phyloP scores from a whole-genome alignment of 1,140 invertebrate genomes.

The Drosophila nebulosa region DNA sequence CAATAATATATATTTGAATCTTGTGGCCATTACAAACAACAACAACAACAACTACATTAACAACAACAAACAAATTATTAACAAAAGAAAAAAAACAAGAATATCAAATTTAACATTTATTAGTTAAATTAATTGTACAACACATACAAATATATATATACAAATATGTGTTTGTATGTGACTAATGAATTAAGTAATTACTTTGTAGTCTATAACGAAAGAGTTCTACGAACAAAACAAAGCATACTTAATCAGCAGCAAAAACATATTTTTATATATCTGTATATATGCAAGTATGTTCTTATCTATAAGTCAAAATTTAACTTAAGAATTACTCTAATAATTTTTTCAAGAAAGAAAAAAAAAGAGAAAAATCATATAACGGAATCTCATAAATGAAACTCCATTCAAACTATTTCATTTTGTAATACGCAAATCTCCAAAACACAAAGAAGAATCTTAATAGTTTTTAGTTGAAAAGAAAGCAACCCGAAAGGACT shows the following conservation, averaged over 20 bases:
- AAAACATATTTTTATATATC: conserved; percentile 33
- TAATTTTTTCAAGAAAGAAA: conserved; percentile 19
- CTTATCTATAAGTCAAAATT: background rate
- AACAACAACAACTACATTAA: conserved; percentile 11
- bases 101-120: conserved; percentile 65
- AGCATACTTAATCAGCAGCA: background rate
- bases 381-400: conserved; percentile 63
- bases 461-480: conserved; percentile 11
- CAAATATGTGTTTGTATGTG: background rate
- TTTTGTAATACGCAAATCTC: conserved; percentile 25
- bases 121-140: conserved; percentile 40
- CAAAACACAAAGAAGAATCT: conserved; percentile 52
- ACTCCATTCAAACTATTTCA: conserved; percentile 31
- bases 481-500: background rate
- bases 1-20: conserved; percentile 6
- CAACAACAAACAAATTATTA: conserved; percentile 31
- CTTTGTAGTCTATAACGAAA: conserved; percentile 38
- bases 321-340: background rate
- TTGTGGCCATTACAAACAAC: conserved; percentile 9
- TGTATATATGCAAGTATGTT: conserved; percentile 17
- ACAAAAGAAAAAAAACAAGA: conserved; percentile 49
- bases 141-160: background rate
- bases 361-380: conserved; percentile 28
- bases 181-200: conserved; percentile 16
- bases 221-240: conserved; percentile 53